phyloP scores from a whole-genome alignment of 2,888 invertebrate genomes.

The Tipula lateralis region DNA sequence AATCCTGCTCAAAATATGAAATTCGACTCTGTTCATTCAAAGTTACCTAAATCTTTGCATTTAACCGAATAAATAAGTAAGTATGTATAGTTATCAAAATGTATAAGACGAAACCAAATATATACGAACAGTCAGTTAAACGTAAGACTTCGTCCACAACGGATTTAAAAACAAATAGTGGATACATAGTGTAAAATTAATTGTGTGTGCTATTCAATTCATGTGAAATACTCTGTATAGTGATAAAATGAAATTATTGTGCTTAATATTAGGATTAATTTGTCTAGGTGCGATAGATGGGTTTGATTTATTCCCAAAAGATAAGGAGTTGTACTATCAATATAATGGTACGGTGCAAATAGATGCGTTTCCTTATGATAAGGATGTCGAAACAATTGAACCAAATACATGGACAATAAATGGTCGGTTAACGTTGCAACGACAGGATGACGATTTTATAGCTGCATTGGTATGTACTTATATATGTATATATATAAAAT shows the following conservation, averaged over 20 bases:
- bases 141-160: background rate
- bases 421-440: constrained; percentile 32
- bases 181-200: background rate
- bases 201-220: background rate
- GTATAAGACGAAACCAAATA: background rate
- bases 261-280: background rate
- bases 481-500: background rate
- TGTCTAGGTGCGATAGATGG: background rate
- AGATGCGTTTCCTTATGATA: background rate
- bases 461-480: constrained; percentile 32
- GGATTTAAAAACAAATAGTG: background rate
- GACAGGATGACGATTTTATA: constrained; percentile 15
- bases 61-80: background rate
- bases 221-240: background rate
- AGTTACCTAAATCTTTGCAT: background rate
- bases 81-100: background rate
- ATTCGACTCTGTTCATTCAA: background rate
- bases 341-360: background rate
- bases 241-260: background rate
- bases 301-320: constrained; percentile 2
- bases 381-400: background rate
- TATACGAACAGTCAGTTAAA: background rate
- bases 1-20: background rate
- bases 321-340: background rate
- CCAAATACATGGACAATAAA: constrained; percentile 31